Evolutionary conservation across 2,797 vertebrate species (phyloP), one percentile per base, ranked within the genome.

Genomic region (Craterocephalus amniculus): DNA sequence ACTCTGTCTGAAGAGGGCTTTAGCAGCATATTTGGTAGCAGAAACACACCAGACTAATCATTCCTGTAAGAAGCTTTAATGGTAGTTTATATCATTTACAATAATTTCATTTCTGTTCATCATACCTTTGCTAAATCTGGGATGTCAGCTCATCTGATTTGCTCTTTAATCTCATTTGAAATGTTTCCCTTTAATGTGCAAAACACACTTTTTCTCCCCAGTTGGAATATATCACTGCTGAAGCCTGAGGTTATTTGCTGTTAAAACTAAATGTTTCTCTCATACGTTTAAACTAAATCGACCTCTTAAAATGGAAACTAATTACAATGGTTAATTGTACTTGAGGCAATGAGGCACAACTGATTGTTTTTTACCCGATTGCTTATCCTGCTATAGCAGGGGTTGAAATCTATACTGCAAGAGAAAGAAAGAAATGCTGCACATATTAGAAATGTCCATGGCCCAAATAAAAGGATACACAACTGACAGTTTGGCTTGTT

Each of bases 261-360:
- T 65, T 51, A 26, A 66, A 78, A 59, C 58, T 3, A 63, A 84
- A 67, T n/a, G 69, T 63, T 84, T 40, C 34, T 51, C 57, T 69
- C 72, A 61, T 75, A 56, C 74, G 60, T 81, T 79, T 85, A 59
- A 66, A 56, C 67, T 72, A 54, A 83, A 82, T 74, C 61, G 10
- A 79, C 72, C 55, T 72, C 62, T 79, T 75, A 84, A 79, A 85
- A 67, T 67, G 72, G 71, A 84, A 68, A 51, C 76, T 77, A 78
- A 87, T 86, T 88, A 83, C 38, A 59, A 66, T 26, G 3, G 43
- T 80, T 86, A 83, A 82, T 85, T 88, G 73, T 68, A 57, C 77
- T 82, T 61, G 74, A 74, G 43, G 60, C 76, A 63, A 32, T 18
- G 77, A 77, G 78, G 71, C 72, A 24, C 57, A 56, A 29, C 71